These are phyloP conservation scores for Heliconius hermathena DNA, from an alignment of 1,140 invertebrate species.

Conservation along the genomic window DNA sequence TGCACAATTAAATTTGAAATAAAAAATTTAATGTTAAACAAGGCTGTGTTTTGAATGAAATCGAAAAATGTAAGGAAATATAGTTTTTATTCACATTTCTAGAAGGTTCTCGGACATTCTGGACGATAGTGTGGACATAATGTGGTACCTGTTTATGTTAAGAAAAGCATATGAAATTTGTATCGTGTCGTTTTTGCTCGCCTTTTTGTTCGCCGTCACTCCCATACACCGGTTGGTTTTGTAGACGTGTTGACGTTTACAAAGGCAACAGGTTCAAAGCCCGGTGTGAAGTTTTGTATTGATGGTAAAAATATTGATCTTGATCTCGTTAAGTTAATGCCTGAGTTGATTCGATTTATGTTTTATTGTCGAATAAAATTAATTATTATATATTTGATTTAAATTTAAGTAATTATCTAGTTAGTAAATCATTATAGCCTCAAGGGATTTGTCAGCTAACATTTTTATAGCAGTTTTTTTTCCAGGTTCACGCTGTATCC, in stretches of 20 bases:
- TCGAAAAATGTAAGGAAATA: not conserved
- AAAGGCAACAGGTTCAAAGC: not conserved
- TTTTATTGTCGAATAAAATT: not conserved
- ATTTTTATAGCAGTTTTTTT: not conserved
- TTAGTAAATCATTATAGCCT: too few species aligned
- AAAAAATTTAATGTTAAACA: constrained; percentile 57
- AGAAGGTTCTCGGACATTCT: not conserved
- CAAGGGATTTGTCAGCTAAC: too few species aligned
- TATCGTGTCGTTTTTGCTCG: constrained; percentile 50
- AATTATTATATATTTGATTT: not conserved
- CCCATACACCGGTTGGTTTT: not conserved
- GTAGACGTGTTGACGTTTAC: not conserved
- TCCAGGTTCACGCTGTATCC: not conserved
- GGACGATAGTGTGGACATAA: not conserved
- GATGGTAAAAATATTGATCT: not conserved
- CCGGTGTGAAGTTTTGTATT: constrained; percentile 2
- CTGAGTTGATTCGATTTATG: not conserved
- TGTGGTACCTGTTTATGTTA: constrained; percentile 29
- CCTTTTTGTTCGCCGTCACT: constrained; percentile 16
- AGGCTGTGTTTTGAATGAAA: constrained; percentile 20
- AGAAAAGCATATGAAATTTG: constrained; percentile 75
- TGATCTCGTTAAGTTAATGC: not conserved
- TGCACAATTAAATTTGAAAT: constrained; percentile 70
- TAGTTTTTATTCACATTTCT: not conserved
- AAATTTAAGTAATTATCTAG: too few species aligned